Conservation (phyloP, 53 echinoderm and acorn worm species). For the Henricia sp. region DNA sequence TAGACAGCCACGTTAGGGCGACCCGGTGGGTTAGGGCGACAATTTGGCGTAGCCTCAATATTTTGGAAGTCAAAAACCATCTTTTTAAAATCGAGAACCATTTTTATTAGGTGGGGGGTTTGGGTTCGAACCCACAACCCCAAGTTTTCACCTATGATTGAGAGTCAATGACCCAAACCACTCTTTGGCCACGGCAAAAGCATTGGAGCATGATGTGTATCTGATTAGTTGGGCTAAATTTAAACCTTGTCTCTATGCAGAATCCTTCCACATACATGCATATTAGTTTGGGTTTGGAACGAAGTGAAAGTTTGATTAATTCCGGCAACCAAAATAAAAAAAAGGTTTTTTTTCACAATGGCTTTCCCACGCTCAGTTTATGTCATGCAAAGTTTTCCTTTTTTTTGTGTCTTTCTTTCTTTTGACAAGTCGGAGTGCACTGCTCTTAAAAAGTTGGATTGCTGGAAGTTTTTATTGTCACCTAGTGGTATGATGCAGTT, state of each 20-base stretch:
- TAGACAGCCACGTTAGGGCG: too few relatives aligned
- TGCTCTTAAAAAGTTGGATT: slow-evolving; percentile 27
- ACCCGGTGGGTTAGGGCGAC: too few relatives aligned
- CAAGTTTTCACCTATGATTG: too few relatives aligned
- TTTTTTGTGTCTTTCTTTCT: background rate
- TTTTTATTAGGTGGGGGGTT: too few relatives aligned
- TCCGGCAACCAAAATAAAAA: slow-evolving; percentile 36
- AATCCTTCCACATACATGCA: slow-evolving; percentile 38
- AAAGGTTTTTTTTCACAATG: slow-evolving; percentile 4
- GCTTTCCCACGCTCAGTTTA: slow-evolving; percentile 53
- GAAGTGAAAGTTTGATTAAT: slow-evolving; percentile 57
- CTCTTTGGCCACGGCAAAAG: too few relatives aligned
- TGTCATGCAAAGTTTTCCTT: background rate
- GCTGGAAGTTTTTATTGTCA: slow-evolving; percentile 58
- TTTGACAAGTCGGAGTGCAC: background rate
- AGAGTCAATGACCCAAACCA: too few relatives aligned
- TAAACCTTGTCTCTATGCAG: slow-evolving; percentile 56
- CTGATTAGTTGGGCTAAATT: slow-evolving; percentile 32
- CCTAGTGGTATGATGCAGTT: too few relatives aligned
- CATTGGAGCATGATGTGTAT: background rate
- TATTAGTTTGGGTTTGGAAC: background rate
- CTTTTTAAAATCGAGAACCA: too few relatives aligned
- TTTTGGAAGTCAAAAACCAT: too few relatives aligned
- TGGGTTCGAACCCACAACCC: too few relatives aligned
- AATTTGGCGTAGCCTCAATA: too few relatives aligned